Percentiles rank a stretch among this genome's conserved stretches.
Conservation (phyloP, 2,888 invertebrate genomes). For the Caenorhabditis sp. region DNA sequence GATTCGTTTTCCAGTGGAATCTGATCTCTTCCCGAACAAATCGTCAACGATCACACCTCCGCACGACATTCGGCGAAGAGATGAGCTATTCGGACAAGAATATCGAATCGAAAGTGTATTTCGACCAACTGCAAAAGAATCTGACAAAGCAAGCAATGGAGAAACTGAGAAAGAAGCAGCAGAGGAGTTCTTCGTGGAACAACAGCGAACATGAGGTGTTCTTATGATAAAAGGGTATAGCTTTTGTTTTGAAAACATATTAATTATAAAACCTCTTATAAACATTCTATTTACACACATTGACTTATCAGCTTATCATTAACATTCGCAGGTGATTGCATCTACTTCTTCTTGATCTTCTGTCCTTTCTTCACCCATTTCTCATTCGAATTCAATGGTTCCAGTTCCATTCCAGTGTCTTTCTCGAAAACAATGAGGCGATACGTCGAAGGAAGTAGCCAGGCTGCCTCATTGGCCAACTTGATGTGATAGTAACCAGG, state of each 20-base stretch:
- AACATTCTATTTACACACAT: constrained; percentile 29
- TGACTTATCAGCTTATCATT: neutral
- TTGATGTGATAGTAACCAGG: constrained; percentile 70
- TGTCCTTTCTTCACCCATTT: constrained; percentile 71
- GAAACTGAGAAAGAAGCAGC: constrained; percentile 36
- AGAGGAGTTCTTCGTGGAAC: constrained; percentile 30
- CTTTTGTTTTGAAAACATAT: too few species aligned
- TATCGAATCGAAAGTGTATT: constrained; percentile 52
- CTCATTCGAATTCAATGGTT: constrained; percentile 65
- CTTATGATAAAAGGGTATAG: constrained; percentile 15
- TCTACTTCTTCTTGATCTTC: constrained; percentile 51
- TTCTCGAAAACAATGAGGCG: constrained; percentile 60
- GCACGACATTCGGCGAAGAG: constrained; percentile 58
- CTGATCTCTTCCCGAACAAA: constrained; percentile 2
- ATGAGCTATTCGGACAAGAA: constrained; percentile 57
- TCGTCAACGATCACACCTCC: constrained; percentile 22
- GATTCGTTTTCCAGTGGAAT: constrained; percentile 26
- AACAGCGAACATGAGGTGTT: constrained; percentile 52
- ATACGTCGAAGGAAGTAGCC: constrained; percentile 68
- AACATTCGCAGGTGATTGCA: too few species aligned
- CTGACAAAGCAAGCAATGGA: constrained; percentile 52
- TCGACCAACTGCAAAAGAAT: constrained; percentile 44
- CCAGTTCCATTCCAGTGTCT: constrained; percentile 54
- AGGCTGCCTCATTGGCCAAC: constrained; percentile 67
- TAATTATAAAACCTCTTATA: too few species aligned